These are phyloP conservation scores for Caenorhabditis briggsae DNA, from an alignment of 1,140 invertebrate species.

Conservation along the genomic window DNA sequence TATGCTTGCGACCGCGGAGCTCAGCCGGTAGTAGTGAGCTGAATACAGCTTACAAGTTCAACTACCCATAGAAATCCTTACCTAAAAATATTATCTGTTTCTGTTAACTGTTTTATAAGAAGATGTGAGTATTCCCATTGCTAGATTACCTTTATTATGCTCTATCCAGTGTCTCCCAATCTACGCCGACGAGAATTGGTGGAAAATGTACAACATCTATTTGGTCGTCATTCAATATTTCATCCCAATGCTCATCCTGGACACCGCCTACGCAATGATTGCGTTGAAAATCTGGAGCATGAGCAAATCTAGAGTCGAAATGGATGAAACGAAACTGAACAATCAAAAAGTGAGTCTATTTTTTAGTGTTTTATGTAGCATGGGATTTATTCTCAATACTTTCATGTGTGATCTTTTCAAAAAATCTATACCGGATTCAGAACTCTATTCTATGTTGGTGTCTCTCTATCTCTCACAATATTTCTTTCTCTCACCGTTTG, in stretches of 20 bases:
- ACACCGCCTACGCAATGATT: conserved; percentile 79
- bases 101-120: no score
- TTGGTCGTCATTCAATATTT: conserved; percentile 80
- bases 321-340: neutral
- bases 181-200: conserved; percentile 74
- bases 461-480: neutral
- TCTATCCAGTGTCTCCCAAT: conserved; percentile 78
- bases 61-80: no score
- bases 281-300: conserved; percentile 74
- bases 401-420: neutral
- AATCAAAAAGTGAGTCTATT: conserved; percentile 30
- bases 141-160: no score
- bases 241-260: conserved; percentile 80
- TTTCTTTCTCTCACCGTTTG: neutral
- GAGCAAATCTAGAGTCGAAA: neutral
- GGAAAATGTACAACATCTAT: conserved; percentile 79
- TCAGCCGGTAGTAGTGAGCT: no score
- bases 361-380: neutral
- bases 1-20: no score
- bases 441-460: neutral
- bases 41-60: no score
- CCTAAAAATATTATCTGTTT: no score
- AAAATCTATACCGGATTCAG: neutral
- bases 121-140: no score
- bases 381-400: neutral